A percentile compares a stretch with the other conserved stretches of the same genome.
These are phyloP conservation scores for Tethya wilhelma DNA, from an alignment of 37 sponge, comb jelly and placozoan species.

Conservation along the genomic window DNA sequence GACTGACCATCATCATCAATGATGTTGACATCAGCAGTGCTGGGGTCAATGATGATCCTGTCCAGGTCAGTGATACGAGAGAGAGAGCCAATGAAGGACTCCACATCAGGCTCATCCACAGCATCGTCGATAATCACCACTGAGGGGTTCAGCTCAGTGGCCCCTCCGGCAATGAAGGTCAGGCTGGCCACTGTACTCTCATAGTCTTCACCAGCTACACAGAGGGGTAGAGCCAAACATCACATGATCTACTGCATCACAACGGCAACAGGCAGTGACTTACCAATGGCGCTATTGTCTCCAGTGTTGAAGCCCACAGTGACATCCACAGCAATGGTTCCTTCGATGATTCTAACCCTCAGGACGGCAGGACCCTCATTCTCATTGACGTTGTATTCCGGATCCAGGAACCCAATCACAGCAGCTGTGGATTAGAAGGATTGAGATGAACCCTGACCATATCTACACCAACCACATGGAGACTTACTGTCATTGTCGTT, in stretches of 20 bases:
- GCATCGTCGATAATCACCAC: conserved; percentile 6
- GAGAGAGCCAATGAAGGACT: neutral
- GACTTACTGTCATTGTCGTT: neutral
- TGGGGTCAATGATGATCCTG: neutral
- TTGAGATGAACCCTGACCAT: too few relatives aligned
- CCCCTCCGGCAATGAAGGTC: neutral
- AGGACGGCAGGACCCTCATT: neutral
- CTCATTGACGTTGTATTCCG: conserved; percentile 2
- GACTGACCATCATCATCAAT: conserved; percentile 37
- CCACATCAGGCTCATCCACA: neutral
- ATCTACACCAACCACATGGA: too few relatives aligned
- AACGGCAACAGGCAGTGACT: neutral
- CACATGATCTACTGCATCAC: neutral
- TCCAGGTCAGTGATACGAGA: neutral
- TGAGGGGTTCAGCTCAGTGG: neutral
- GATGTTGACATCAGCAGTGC: neutral
- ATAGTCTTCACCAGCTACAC: conserved; percentile 20
- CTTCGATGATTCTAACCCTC: conserved; percentile 2
- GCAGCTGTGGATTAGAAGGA: too few relatives aligned
- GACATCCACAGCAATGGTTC: neutral
- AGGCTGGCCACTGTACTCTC: neutral
- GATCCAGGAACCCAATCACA: conserved; percentile 24
- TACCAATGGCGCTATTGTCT: neutral
- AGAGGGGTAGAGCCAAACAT: neutral
- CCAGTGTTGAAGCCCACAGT: neutral